Conservation (phyloP, 1,140 invertebrate genomes). For the Halesus radiatus region DNA sequence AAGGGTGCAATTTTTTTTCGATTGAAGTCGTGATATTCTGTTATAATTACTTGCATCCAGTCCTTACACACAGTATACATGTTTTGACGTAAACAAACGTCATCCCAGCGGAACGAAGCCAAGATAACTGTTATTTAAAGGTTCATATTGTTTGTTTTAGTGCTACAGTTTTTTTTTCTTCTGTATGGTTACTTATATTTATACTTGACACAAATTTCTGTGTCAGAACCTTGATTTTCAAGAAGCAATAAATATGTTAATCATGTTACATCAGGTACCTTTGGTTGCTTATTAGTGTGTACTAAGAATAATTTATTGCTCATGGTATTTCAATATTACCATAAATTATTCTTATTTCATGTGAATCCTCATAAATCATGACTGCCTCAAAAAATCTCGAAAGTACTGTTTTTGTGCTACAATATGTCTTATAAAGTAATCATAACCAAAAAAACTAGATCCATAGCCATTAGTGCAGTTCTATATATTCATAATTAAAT, state of each 20-base stretch:
- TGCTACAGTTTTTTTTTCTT: slow-evolving; percentile 14
- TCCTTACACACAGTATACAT: background rate
- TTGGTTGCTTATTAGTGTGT: slow-evolving; percentile 1
- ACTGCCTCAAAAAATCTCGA: background rate
- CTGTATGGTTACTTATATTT: background rate
- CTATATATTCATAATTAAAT: too few species aligned
- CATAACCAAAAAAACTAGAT: too few species aligned
- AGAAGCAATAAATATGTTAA: background rate
- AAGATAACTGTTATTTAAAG: slow-evolving; percentile 31
- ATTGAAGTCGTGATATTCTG: slow-evolving; percentile 23
- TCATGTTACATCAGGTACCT: background rate
- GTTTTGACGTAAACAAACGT: slow-evolving; percentile 38
- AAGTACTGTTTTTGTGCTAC: too few species aligned
- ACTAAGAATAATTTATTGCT: background rate
- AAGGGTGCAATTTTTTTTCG: slow-evolving; percentile 35
- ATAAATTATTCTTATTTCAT: background rate
- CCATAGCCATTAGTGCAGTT: too few species aligned
- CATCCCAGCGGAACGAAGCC: slow-evolving; percentile 16
- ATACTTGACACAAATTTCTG: slow-evolving; percentile 11
- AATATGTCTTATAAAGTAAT: too few species aligned
- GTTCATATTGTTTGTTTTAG: slow-evolving; percentile 18
- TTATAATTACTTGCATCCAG: slow-evolving; percentile 18
- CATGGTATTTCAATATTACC: background rate
- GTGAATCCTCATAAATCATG: background rate
- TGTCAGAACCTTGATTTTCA: slow-evolving; percentile 3